Base-by-base conservation (phyloP, 2,888 invertebrate species). In the Macrosoma leucophasiata region DNA sequence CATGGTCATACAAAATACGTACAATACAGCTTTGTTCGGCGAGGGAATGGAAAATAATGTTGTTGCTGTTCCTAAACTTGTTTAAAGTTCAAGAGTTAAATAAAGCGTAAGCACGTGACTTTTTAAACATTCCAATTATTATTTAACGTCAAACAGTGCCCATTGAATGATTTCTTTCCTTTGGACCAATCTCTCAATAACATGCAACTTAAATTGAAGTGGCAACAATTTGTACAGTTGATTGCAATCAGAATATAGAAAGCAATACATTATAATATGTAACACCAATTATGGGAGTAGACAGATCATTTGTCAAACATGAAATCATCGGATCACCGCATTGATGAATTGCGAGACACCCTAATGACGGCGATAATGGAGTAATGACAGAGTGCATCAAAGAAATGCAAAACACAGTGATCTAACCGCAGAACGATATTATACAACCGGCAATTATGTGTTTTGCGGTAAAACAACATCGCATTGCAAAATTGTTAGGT, bases 371-470 rank as follows among this genome's bases (percentile, higher is more conserved):
- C 58, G 52, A 60, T 64, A 59, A 55, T 59, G 52, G 52, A 58
- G 53, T 51, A 59, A 58, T 55, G 46, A 52, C 45, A 43, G 40
- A 48, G 46, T 45, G 48, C 43, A 46, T 43, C 46, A 45, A 55
- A 54, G 52, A 60, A 60, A 67, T 62, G 57, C 54, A 64, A 66
- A 66, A 58, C 48, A 55, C 44, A 43, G 53, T 62, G 58, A 64
- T 63, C 58, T 59, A 64, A 72, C 62, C 60, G 45, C 58, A 52
- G 39, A 37, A 43, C 47, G 47, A 41, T 51, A 54, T 73, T 73
- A 68, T 60, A 62, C 65, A 75, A 77, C 58, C 50, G 41, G 51
- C 55, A 67, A 76, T 73, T 70, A 70, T 53, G 45, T 52, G 48
- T 45, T 52, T 52, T 65, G 64, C 56, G 60, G 62, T 60, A 53